Evolutionary conservation across 2,113 vertebrate genomes (phyloP).

Genomic region (Glaucidium brasilianum): DNA sequence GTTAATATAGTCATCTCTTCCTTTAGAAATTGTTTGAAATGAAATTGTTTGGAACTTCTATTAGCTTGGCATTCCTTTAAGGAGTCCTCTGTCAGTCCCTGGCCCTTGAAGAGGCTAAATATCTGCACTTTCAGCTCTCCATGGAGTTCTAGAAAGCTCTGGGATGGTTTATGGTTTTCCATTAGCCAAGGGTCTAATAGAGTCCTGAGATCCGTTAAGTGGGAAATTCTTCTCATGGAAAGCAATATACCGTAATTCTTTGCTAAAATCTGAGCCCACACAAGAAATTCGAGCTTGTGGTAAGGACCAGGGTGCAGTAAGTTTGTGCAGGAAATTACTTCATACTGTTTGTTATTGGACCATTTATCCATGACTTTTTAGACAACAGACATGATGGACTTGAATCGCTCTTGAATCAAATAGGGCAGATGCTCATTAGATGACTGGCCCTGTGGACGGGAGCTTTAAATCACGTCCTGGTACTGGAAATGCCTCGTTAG

Average conservation of each 20-base stretch:
- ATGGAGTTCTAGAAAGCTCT: slow-evolving; percentile 69
- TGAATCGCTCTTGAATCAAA: neutral
- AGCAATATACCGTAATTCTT: slow-evolving; percentile 73
- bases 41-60: slow-evolving; percentile 53
- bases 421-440: neutral
- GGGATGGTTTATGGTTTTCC: slow-evolving; percentile 74
- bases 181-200: slow-evolving; percentile 74
- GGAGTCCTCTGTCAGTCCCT: slow-evolving; percentile 66
- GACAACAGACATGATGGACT: neutral
- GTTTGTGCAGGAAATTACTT: slow-evolving; percentile 73
- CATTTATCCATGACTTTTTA: slow-evolving; percentile 53
- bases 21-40: slow-evolving; percentile 35
- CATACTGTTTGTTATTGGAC: slow-evolving; percentile 61
- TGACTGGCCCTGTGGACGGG: neutral
- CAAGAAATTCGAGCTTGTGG: slow-evolving; percentile 73
- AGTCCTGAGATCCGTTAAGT: slow-evolving; percentile 74
- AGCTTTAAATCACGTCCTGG: neutral
- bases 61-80: slow-evolving; percentile 67
- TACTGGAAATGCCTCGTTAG: neutral
- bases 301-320: slow-evolving; percentile 64
- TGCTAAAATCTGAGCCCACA: slow-evolving; percentile 64
- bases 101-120: slow-evolving; percentile 68
- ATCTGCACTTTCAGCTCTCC: slow-evolving; percentile 68
- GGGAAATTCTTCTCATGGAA: slow-evolving; percentile 73
- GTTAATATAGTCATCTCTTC: slow-evolving; percentile 44